Evolutionary conservation across 2,113 vertebrate genomes (phyloP), one percentile per base, ranked within the genome.

Genomic region (Serinus canaria): DNA sequence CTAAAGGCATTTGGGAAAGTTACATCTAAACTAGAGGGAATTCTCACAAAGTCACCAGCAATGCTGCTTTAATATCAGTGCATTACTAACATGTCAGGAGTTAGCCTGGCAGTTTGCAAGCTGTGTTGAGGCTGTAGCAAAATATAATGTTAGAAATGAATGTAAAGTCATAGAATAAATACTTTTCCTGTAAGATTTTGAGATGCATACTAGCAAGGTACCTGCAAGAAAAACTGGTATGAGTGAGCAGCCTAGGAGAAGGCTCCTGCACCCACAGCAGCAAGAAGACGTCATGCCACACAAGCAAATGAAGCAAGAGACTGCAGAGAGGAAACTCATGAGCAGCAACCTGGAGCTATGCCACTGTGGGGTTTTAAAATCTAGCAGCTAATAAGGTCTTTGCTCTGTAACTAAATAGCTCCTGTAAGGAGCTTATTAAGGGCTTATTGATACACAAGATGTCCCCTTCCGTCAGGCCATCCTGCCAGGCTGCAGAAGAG

Each of bases 371-470:
- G 64, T 39, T 91, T 93, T 74, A 83, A 86, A 89, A 80, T 28
- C 50, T 33, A 62, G 43, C 28, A n/a, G 46, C 80, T 90, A 67
- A 68, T 23, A 52, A 78, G 85, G 88, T 55, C 85, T 69, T 73
- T 44, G 64, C 68, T 88, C 31, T 37, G 39, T 30, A 83, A 77
- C 55, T 83, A 92, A 95, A 92, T 35, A 92, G 79, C 75, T 92
- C 75, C 82, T 43, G 78, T 86, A 94, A 96, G 92, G 18, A 88
- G 79, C 85, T 97, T 87, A 94, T 96, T 84, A 95, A 86, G 28
- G 79, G 62, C 92, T 95, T 83, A 92, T 1, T 49, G n/a, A 60
- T 49, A 46, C 24, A 27, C 52, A 86, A 24, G 85, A 80, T 52
- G 69, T 78, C 60, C 46, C 25, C 68, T 91, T 55, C 58, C 0